Evolutionary conservation across 2,888 invertebrate genomes (phyloP).

Genomic region (Melipona beecheii): DNA sequence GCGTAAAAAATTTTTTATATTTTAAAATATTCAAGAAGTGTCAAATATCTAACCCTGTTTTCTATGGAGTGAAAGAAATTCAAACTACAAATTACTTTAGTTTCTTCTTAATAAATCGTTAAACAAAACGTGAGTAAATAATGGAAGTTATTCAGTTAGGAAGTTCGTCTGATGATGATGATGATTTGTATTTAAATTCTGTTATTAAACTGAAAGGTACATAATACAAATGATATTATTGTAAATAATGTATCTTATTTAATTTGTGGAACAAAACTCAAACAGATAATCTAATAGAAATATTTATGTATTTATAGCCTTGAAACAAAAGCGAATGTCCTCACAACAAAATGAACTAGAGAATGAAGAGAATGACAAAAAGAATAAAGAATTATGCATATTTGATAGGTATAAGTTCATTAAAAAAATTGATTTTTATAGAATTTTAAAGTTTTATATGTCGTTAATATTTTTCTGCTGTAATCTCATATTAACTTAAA

Average conservation of each 20-base stretch:
- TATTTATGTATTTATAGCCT: conserved; percentile 11
- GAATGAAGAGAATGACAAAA: neutral
- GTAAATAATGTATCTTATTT: neutral
- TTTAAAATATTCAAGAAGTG: neutral
- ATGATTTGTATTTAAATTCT: conserved; percentile 58
- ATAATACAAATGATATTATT: neutral
- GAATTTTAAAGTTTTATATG: neutral
- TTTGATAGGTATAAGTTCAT: conserved; percentile 26
- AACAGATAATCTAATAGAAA: neutral
- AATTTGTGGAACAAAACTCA: neutral
- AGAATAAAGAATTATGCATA: conserved; percentile 10
- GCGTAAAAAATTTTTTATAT: neutral
- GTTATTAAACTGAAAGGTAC: conserved; percentile 64
- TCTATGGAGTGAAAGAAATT: neutral
- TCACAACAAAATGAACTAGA: neutral
- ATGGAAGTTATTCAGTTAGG: conserved; percentile 31
- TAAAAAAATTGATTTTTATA: conserved; percentile 17
- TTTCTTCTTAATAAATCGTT: neutral
- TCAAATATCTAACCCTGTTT: conserved; percentile 31
- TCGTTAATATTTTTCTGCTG: neutral
- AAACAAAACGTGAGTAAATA: neutral
- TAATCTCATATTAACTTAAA: neutral
- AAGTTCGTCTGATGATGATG: conserved; percentile 60
- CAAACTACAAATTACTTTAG: neutral
- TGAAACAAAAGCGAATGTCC: conserved; percentile 1